phyloP scores from a whole-genome alignment of 2,888 invertebrate species.

The Melikaiella ostensackeni region DNA sequence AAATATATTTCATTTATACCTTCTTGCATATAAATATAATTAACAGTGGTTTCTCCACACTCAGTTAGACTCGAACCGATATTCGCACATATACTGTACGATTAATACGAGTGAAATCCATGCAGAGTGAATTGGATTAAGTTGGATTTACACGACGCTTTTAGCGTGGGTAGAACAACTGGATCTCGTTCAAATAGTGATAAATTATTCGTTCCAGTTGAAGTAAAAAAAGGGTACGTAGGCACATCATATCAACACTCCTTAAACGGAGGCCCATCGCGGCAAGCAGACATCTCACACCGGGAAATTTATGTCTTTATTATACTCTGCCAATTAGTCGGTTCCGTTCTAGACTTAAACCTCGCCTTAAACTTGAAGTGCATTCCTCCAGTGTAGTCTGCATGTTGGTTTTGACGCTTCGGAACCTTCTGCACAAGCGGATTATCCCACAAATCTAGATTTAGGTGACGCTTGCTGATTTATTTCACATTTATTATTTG shows the following conservation, averaged over 20 bases:
- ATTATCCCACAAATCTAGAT: slow-evolving; percentile 25
- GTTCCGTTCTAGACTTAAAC: slow-evolving; percentile 17
- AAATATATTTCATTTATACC: no score
- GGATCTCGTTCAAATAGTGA: slow-evolving; percentile 40
- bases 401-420: slow-evolving; percentile 6
- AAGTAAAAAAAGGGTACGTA: slow-evolving; percentile 14
- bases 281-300: slow-evolving; percentile 11
- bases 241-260: slow-evolving; percentile 33
- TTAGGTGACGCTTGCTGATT: slow-evolving; percentile 12
- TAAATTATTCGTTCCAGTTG: slow-evolving; percentile 27
- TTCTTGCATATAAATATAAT: neutral
- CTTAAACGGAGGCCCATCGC: slow-evolving; percentile 36
- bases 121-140: slow-evolving; percentile 36
- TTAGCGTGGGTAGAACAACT: slow-evolving; percentile 31
- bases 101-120: slow-evolving; percentile 24
- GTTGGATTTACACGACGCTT: slow-evolving; percentile 36
- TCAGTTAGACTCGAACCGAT: slow-evolving; percentile 9
- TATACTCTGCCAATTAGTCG: slow-evolving; percentile 39
- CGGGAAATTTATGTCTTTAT: slow-evolving; percentile 38
- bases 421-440: slow-evolving; percentile 20
- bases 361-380: slow-evolving; percentile 33
- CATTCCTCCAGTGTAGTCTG: slow-evolving; percentile 17
- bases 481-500: slow-evolving; percentile 8
- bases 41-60: neutral
- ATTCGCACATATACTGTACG: neutral